phyloP scores from a whole-genome alignment of 2,113 vertebrate genomes.

The Corythaeola cristata region DNA sequence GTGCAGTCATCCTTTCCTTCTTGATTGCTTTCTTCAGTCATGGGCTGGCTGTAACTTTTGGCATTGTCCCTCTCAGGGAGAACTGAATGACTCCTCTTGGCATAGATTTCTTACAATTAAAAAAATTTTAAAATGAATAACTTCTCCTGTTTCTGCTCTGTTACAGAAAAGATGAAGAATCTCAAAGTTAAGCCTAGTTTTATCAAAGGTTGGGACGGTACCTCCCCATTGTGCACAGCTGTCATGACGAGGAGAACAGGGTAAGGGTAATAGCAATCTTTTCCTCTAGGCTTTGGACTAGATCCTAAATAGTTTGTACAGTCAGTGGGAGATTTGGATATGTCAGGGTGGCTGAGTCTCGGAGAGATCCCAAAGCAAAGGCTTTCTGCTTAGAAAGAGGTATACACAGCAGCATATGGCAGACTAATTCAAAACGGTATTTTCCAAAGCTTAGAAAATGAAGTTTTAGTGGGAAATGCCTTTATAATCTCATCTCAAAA shows the following conservation, averaged over 20 bases:
- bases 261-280: background rate
- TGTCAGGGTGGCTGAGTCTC: background rate
- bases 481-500: background rate
- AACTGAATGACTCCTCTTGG: background rate
- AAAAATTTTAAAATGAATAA: background rate
- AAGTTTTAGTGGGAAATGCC: background rate
- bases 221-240: background rate
- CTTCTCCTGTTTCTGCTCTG: background rate
- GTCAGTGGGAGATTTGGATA: background rate
- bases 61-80: background rate
- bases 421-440: background rate
- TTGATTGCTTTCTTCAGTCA: background rate
- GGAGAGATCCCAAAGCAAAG: background rate
- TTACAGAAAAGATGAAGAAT: background rate
- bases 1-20: too few relatives aligned
- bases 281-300: background rate
- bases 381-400: constrained; percentile 1
- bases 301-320: constrained; percentile 9
- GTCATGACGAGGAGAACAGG: background rate
- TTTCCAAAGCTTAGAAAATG: constrained; percentile 17
- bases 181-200: background rate
- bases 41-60: background rate
- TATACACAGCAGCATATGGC: background rate
- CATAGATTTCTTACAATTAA: background rate
- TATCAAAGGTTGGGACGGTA: background rate